A percentile compares a stretch with the other conserved stretches of the same genome.
Conservation (phyloP, 2,888 invertebrate genomes). For the Falcaria lacertinaria region DNA sequence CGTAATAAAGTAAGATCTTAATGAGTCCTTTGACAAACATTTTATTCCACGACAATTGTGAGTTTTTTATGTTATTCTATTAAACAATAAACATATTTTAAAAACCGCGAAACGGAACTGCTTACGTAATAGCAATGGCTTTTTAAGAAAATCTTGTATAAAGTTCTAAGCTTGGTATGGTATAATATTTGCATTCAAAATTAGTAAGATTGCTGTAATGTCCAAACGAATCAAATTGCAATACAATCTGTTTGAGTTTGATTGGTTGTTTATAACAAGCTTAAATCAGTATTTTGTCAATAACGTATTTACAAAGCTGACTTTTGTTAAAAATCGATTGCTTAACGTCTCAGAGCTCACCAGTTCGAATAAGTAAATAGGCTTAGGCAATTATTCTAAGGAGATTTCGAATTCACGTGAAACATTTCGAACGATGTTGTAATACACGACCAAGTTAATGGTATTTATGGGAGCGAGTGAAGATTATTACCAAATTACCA, state of each 20-base stretch:
- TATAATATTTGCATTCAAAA: too few species aligned
- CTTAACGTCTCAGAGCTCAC: slow-evolving; percentile 14
- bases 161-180: too few species aligned
- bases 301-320: slow-evolving; percentile 10
- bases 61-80: too few species aligned
- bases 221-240: background rate
- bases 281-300: slow-evolving; percentile 10
- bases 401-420: slow-evolving; percentile 33
- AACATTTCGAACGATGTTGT: slow-evolving; percentile 36
- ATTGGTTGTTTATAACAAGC: too few species aligned
- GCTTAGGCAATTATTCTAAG: slow-evolving; percentile 30
- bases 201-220: too few species aligned
- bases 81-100: too few species aligned
- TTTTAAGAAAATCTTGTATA: too few species aligned
- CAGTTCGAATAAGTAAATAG: slow-evolving; percentile 44
- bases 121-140: too few species aligned
- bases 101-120: too few species aligned
- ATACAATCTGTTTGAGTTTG: slow-evolving; percentile 11
- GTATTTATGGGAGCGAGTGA: background rate
- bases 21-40: too few species aligned
- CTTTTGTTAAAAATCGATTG: slow-evolving; percentile 15
- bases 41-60: too few species aligned
- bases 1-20: too few species aligned
- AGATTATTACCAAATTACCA: background rate
- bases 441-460: slow-evolving; percentile 12